Percentiles rank a stretch among this genome's conserved stretches.
phyloP scores from a whole-genome alignment of 2,113 vertebrate species.

The Corythornis cristatus region DNA sequence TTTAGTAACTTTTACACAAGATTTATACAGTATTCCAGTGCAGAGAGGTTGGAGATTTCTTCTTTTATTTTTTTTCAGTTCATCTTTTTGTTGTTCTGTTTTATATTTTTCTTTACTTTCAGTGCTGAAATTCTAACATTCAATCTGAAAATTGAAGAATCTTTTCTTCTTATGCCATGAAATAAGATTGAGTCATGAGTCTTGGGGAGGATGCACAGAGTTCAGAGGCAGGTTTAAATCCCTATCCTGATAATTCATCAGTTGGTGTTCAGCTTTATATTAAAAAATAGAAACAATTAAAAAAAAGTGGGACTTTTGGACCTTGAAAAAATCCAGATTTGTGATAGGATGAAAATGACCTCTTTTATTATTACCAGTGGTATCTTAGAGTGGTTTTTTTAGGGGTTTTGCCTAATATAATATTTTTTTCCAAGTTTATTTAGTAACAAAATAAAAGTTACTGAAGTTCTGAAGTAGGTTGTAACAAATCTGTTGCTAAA shows the following conservation, averaged over 20 bases:
- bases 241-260: background rate
- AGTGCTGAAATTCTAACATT: background rate
- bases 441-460: background rate
- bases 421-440: background rate
- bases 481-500: background rate
- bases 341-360: background rate
- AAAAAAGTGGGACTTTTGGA: accelerated
- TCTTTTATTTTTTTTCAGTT: background rate
- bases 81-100: background rate
- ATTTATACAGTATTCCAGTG: background rate
- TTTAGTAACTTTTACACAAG: background rate
- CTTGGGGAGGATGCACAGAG: background rate
- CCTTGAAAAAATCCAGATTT: background rate
- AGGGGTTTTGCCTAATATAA: too few species aligned
- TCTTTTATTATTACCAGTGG: background rate
- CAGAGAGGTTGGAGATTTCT: accelerated
- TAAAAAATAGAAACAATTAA: too few species aligned
- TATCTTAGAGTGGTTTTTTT: background rate
- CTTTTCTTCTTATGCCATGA: background rate
- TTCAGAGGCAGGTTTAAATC: background rate
- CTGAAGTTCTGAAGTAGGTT: background rate
- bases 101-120: background rate
- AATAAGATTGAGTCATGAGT: background rate
- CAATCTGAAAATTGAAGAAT: background rate
- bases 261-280: background rate